Evolutionary conservation across 2,888 invertebrate genomes (phyloP), one percentile per base, ranked within the genome.

Genomic region (Amblyteles armatorius): DNA sequence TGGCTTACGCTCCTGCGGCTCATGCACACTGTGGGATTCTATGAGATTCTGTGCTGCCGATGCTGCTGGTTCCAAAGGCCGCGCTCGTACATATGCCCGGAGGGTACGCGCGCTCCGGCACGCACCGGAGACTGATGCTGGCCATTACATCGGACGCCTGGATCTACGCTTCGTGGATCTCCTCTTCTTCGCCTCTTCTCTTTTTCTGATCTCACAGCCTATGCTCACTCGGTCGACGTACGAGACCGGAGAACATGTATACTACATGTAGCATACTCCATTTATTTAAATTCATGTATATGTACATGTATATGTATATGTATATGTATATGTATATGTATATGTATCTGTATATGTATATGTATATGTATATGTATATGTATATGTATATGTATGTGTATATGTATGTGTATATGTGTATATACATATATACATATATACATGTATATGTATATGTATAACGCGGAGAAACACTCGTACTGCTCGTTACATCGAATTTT

Each of bases 111-210:
- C 19, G 16, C 52, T 63, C 29, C 36, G 52, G 67, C 79, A 80
- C 79, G 79, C 73, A 80, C 73, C 44, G 65, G 65, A 76, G 82
- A 85, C 85, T 71, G 85, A 82, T 79, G 82, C 74, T 71, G 82
- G 50, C 71, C 79, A 79, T 82, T 79, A 79, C 74, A 82, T 85
- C 85, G 82, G 74, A 82, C 85, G 79, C 82, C 85, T 76, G 60
- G 85, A 85, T 82, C 79, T 78, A 63, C 52, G 55, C 79, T 74
- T 50, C 79, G 50, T 52, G 72, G 60, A 68, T 78, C 44, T 55
- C 5, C 60, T 52, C 67, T 63, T 60, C 44, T 55, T 72, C 78
- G 16, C 29, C 29, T 65, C 55, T 57, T 36, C 36, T 69, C 50
- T 57, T 79, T 71, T 50, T 71, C 68, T 60, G 48, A 82, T 67